Percentiles rank a stretch among this genome's conserved stretches.
Conservation (phyloP, 2,888 invertebrate species). For the Siphlonurus alternatus region DNA sequence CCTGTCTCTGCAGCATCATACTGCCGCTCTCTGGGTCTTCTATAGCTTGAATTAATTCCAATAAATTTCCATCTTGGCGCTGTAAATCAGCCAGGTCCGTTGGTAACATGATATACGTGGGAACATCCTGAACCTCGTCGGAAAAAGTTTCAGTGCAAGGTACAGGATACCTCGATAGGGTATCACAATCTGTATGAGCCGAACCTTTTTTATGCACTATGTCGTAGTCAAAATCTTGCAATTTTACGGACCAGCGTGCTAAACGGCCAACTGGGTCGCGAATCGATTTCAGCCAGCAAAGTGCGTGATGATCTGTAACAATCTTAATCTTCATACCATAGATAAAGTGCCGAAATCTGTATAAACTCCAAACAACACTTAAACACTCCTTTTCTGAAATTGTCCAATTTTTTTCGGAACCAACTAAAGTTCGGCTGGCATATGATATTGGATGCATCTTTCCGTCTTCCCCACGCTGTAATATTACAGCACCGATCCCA, state of each 20-base stretch:
- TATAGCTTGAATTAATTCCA: neutral
- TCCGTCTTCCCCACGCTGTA: neutral
- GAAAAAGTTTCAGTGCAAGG: neutral
- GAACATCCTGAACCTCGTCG: neutral
- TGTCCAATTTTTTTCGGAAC: neutral
- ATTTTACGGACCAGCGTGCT: constrained; percentile 8
- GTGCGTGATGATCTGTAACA: constrained; percentile 8
- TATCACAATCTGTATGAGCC: constrained; percentile 2
- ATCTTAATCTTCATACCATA: neutral
- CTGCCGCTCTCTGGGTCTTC: neutral
- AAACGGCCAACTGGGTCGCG: constrained; percentile 3
- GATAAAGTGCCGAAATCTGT: neutral
- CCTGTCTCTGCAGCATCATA: neutral
- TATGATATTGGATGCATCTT: neutral
- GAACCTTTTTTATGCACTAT: neutral
- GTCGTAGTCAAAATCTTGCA: neutral
- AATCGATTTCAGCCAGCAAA: constrained; percentile 6
- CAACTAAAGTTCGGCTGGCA: neutral
- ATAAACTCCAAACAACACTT: neutral
- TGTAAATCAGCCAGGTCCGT: neutral
- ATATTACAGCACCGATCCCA: constrained; percentile 6
- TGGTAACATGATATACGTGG: too few species aligned
- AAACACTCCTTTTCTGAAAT: neutral
- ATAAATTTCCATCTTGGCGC: neutral
- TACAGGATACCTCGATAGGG: neutral